Evolutionary conservation across 2,797 vertebrate genomes (phyloP).

Genomic region (Erpetoichthys calabaricus): DNA sequence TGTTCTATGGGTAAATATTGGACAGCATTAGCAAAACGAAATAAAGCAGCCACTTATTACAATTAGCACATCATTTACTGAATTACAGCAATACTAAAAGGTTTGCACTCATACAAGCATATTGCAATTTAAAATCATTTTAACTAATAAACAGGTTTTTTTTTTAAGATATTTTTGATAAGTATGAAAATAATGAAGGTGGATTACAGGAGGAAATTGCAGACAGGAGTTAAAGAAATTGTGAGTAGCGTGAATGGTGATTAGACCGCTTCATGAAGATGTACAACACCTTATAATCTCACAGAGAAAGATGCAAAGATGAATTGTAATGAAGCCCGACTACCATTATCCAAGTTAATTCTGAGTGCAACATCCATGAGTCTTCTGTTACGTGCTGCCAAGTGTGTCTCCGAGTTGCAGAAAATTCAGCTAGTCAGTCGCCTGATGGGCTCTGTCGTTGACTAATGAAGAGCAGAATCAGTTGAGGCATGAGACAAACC

Average conservation of each 20-base stretch:
- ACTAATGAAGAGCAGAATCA: constrained; percentile 62
- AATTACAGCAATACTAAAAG: too few species aligned
- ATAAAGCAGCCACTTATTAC: too few species aligned
- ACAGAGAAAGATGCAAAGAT: background rate
- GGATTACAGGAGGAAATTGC: background rate
- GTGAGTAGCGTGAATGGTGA: background rate
- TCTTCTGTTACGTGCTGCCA: background rate
- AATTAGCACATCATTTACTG: too few species aligned
- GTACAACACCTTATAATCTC: background rate
- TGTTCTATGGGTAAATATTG: too few species aligned
- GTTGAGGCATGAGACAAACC: constrained; percentile 56
- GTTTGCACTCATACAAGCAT: too few species aligned
- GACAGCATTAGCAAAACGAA: too few species aligned
- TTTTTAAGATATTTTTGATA: background rate
- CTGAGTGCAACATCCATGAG: background rate
- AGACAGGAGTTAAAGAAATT: background rate
- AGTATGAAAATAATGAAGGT: background rate
- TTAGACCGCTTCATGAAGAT: background rate
- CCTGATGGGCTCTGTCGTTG: constrained; percentile 51
- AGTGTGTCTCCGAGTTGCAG: background rate
- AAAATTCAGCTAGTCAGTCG: constrained; percentile 12
- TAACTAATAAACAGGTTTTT: background rate
- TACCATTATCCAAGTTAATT: background rate
- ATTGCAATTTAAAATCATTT: too few species aligned
- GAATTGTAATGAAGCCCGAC: background rate